Evolutionary conservation across 2,113 vertebrate species (phyloP), one percentile per base, ranked within the genome.

Genomic region (Chloropsis cyanopogon): DNA sequence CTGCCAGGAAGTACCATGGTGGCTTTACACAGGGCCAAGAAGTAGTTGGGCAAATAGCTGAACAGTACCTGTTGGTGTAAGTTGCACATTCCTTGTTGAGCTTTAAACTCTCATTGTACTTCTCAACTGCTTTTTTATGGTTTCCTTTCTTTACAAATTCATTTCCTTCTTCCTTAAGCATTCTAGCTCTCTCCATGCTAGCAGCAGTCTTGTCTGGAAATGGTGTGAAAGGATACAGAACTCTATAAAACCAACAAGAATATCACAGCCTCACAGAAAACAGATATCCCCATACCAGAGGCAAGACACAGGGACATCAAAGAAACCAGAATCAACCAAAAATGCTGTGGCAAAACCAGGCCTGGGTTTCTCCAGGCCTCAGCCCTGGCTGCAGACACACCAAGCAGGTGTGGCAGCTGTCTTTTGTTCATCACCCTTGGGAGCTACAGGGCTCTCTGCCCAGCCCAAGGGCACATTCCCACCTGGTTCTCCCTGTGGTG

Each of bases 151-250:
- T 99, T 92, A 99, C 99, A 93, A 99, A 97, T 68, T 97, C 97
- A 91, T 99, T 99, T 86, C 99, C 99, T 97, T 99, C 99, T 79
- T 99, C 98, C 90, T 99, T 99, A 92, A 99, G 97, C 54, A 68
- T 29, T 87, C 76, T 98, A 76, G 97, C 98, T 97, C 94, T 98
- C 95, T 98, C 98, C 2, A 57, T 21, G 79, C 96, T 96, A 92
- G 97, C 97, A 64, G 97, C 96, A 42, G 93, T 78, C 88, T 96
- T 75, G 47, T 90, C 98, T 98, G 95, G 68, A 96, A 92, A 93
- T 7, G 35, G 68, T 2, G 4, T 41, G 50, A 66, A 93, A 90
- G n/a, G 82, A 89, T 7, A 86, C 7, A 86, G 49, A 75, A 64
- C 2, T 4, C 82, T 50, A 2, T 87, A 85, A 93, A 95, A 70